These are phyloP conservation scores for Sphenopsis melanotis DNA, from an alignment of 2,797 vertebrate species.

Conservation along the genomic window DNA sequence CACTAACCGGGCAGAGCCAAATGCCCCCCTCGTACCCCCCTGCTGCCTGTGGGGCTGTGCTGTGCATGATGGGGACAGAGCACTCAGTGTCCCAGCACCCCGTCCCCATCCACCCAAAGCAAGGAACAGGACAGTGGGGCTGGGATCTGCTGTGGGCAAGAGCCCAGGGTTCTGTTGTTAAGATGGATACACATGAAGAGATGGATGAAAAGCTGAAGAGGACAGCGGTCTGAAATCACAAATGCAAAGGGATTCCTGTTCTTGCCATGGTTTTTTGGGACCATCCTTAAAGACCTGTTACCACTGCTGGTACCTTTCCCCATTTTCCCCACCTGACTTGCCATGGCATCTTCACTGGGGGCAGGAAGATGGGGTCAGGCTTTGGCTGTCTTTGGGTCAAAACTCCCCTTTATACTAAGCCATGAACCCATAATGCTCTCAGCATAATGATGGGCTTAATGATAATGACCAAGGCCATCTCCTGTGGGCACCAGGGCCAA, in stretches of 20 bases:
- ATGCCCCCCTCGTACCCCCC: accelerated
- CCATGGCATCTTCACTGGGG: neutral
- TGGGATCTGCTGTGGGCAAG: neutral
- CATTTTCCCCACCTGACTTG: neutral
- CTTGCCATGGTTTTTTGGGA: neutral
- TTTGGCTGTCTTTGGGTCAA: neutral
- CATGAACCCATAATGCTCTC: neutral
- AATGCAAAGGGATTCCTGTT: neutral
- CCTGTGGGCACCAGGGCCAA: neutral
- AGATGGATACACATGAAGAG: neutral
- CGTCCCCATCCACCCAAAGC: neutral
- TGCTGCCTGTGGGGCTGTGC: neutral
- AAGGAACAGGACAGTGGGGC: neutral
- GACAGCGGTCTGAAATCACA: neutral
- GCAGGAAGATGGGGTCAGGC: neutral
- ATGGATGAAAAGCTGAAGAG: neutral
- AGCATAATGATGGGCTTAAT: neutral
- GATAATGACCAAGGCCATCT: neutral
- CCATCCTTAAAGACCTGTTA: neutral
- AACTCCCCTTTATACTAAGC: neutral
- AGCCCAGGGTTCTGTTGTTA: neutral
- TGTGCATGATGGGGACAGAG: accelerated
- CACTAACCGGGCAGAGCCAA: neutral
- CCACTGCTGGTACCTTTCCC: neutral
- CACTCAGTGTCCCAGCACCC: neutral